These are phyloP conservation scores for Diadophis punctatus DNA, from an alignment of 2,113 vertebrate species.

Conservation along the genomic window DNA sequence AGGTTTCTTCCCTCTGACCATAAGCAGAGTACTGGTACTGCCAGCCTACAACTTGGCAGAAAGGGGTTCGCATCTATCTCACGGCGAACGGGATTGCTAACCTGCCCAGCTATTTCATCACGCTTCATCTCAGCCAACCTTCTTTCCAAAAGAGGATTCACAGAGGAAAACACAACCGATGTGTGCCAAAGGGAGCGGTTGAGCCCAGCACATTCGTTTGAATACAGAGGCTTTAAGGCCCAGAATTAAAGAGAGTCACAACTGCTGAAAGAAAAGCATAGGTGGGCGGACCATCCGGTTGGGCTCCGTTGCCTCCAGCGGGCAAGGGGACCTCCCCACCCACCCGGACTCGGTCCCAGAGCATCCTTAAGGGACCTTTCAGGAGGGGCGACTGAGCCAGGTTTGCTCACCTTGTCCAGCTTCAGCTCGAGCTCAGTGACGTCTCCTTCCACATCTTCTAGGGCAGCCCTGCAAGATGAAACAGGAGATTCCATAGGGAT, in stretches of 20 bases:
- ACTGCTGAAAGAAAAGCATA: neutral
- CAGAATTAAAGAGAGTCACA: neutral
- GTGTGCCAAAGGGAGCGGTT: accelerated
- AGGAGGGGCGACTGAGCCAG: neutral
- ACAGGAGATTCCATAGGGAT: neutral
- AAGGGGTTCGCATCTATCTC: neutral
- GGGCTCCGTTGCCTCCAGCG: neutral
- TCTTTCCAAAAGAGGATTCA: neutral
- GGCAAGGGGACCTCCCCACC: neutral
- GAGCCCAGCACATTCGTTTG: neutral
- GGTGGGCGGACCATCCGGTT: neutral
- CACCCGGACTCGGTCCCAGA: too few species aligned
- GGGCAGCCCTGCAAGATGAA: constrained; percentile 79
- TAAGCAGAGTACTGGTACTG: neutral
- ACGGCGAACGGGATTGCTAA: neutral
- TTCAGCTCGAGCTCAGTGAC: constrained; percentile 94
- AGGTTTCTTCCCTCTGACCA: neutral
- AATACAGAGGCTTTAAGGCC: too few species aligned
- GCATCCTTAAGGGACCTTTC: too few species aligned
- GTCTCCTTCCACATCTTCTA: constrained; percentile 98
- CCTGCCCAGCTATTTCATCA: neutral
- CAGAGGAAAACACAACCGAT: neutral
- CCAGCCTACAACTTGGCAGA: neutral
- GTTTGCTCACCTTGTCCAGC: constrained; percentile 92
- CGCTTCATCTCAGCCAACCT: neutral